Percentiles rank a stretch among this genome's conserved stretches.
phyloP scores from a whole-genome alignment of 1,140 invertebrate genomes.

The Acromyrmex heyeri region DNA sequence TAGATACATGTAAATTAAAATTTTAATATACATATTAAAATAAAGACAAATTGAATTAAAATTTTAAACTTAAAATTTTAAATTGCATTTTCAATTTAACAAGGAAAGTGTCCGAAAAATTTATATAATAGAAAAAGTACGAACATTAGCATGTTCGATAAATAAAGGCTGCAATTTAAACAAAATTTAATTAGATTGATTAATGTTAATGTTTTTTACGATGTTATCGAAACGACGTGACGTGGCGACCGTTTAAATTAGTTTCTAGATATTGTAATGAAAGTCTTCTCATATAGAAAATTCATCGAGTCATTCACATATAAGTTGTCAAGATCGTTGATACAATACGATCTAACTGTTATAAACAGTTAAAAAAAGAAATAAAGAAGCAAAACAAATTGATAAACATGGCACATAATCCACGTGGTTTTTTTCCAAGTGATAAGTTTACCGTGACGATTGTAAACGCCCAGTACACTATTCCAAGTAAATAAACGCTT shows the following conservation, averaged over 20 bases:
- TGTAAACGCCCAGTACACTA: constrained; percentile 68
- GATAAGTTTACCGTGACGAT: constrained; percentile 65
- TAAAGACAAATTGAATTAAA: background rate
- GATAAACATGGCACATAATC: constrained; percentile 48
- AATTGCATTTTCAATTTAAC: background rate
- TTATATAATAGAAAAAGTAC: background rate
- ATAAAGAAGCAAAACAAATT: constrained; percentile 28
- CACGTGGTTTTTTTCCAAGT: constrained; percentile 56
- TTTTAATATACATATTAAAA: background rate
- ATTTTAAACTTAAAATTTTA: background rate
- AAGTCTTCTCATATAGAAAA: constrained; percentile 39
- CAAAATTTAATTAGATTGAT: constrained; percentile 19
- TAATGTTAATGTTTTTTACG: constrained; percentile 30
- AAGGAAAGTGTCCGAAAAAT: background rate
- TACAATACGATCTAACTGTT: constrained; percentile 76
- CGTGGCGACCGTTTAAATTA: constrained; percentile 56
- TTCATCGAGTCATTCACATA: constrained; percentile 37
- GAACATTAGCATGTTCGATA: constrained; percentile 13
- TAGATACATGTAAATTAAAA: constrained; percentile 15
- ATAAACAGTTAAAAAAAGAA: constrained; percentile 72
- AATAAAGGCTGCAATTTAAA: constrained; percentile 17
- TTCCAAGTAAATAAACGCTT: constrained; percentile 75
- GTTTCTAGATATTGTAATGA: constrained; percentile 43
- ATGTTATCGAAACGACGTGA: background rate
- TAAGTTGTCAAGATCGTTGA: constrained; percentile 70